Evolutionary conservation across 2,113 vertebrate species (phyloP).

Genomic region (Marmota monax): DNA sequence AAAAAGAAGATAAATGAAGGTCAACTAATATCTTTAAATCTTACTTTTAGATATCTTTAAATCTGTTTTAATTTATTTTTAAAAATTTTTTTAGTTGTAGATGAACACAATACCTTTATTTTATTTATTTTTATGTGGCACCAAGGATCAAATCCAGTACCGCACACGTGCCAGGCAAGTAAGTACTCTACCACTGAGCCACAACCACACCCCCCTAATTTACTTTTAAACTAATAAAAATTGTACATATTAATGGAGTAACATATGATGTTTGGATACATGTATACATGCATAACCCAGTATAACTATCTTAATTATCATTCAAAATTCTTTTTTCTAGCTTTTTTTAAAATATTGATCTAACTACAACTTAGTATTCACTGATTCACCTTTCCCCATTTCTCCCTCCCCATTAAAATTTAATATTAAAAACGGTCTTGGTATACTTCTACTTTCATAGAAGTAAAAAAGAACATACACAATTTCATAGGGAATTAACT

Average conservation of each 20-base stretch:
- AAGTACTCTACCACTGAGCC: too few species aligned
- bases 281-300: background rate
- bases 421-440: background rate
- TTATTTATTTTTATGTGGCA: too few species aligned
- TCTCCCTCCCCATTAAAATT: background rate
- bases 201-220: too few species aligned
- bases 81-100: too few species aligned
- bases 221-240: background rate
- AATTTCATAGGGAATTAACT: conserved; percentile 40
- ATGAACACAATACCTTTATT: too few species aligned
- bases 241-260: background rate
- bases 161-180: too few species aligned
- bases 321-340: too few species aligned
- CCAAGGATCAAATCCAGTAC: too few species aligned
- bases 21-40: background rate
- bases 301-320: background rate
- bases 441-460: conserved; percentile 44
- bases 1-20: background rate
- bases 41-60: conserved; percentile 11
- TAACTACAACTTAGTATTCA: background rate
- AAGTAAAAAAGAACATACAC: background rate
- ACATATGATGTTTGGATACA: background rate
- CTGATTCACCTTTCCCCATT: background rate
- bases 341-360: too few species aligned
- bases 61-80: background rate